Percentiles rank a stretch among this genome's conserved stretches.
phyloP scores from a whole-genome alignment of 2,113 vertebrate species.

The Mungos mungo region DNA sequence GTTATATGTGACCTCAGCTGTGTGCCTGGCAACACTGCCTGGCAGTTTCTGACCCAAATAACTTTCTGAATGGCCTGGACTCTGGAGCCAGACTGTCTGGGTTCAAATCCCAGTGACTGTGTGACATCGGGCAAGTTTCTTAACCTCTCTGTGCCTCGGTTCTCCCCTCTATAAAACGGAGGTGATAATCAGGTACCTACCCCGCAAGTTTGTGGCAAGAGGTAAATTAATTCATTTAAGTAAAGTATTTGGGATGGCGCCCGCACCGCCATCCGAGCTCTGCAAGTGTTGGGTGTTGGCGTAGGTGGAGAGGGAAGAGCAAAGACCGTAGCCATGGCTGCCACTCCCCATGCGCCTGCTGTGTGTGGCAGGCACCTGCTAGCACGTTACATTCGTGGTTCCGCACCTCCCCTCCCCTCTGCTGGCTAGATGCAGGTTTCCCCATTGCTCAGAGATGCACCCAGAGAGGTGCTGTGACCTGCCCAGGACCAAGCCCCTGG shows the following conservation, averaged over 20 bases:
- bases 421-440: too few species aligned
- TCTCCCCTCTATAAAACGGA: neutral
- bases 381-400: rapidly evolving
- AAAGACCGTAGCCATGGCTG: rapidly evolving
- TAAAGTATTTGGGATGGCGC: neutral
- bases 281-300: neutral
- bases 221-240: too few species aligned
- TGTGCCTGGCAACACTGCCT: rapidly evolving
- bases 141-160: neutral
- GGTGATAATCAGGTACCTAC: neutral
- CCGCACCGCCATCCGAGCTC: rapidly evolving
- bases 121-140: neutral
- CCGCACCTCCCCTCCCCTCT: neutral
- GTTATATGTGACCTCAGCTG: neutral
- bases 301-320: neutral
- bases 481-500: neutral
- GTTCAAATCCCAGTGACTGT: neutral
- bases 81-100: neutral
- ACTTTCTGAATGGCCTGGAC: neutral
- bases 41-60: neutral
- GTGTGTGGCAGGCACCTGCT: neutral
- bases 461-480: neutral
- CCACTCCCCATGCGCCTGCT: neutral
- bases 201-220: neutral
- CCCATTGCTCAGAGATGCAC: neutral